These are phyloP conservation scores for Serinus canaria DNA, from an alignment of 2,113 vertebrate species.

Conservation along the genomic window DNA sequence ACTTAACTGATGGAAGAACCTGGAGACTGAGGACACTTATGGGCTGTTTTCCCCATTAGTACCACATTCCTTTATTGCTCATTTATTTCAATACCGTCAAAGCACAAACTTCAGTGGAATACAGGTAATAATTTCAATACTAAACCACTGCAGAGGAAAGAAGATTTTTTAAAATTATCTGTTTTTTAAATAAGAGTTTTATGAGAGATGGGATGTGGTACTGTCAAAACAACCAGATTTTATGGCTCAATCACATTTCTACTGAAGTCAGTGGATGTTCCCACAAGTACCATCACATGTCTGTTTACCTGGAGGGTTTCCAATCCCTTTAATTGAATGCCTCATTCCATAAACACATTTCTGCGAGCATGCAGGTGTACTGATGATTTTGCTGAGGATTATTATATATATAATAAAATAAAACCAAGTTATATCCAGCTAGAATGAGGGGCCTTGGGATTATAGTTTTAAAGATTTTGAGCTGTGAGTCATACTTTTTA, in stretches of 20 bases:
- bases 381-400: not conserved
- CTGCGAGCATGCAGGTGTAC: not conserved
- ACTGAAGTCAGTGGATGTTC: not conserved
- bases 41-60: not conserved
- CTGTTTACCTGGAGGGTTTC: not conserved
- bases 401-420: not conserved
- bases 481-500: not conserved
- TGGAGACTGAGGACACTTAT: not conserved
- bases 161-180: not conserved
- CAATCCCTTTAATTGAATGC: not conserved
- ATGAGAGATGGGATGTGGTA: not conserved
- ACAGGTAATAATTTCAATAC: not conserved
- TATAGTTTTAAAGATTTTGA: not conserved
- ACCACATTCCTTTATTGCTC: not conserved
- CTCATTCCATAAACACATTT: slow-evolving; percentile 9
- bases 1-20: not conserved
- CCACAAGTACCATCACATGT: not conserved
- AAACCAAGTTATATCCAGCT: not conserved
- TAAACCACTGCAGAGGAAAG: not conserved
- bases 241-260: not conserved
- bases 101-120: not conserved
- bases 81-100: not conserved
- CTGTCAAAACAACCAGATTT: slow-evolving; percentile 32
- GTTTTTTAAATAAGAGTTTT: slow-evolving; percentile 13
- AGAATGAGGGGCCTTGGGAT: not conserved